Percentiles rank a stretch among this genome's conserved stretches.
These are phyloP conservation scores for Heterohyrax brucei DNA, from an alignment of 2,797 vertebrate species.

Conservation along the genomic window DNA sequence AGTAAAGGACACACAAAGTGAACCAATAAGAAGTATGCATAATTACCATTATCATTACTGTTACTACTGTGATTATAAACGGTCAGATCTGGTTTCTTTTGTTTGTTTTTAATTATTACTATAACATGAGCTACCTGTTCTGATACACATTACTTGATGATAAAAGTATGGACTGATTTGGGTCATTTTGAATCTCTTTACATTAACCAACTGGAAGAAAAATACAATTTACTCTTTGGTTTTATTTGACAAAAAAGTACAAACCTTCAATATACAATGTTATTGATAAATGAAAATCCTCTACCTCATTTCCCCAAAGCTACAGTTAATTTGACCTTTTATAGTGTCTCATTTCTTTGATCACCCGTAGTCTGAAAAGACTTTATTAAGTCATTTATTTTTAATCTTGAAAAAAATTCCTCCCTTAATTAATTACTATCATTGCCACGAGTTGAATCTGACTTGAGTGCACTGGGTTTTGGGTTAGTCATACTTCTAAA, in stretches of 20 bases:
- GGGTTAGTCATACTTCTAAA: background rate
- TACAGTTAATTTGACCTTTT: slow-evolving; percentile 46
- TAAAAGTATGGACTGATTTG: background rate
- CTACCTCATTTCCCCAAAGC: background rate
- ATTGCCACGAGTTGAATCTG: no score
- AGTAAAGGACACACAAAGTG: background rate
- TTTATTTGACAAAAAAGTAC: slow-evolving; percentile 32
- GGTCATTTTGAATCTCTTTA: background rate
- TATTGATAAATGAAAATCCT: slow-evolving; percentile 14
- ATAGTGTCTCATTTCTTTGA: slow-evolving; percentile 24
- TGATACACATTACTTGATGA: background rate
- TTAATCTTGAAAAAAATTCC: slow-evolving; percentile 47
- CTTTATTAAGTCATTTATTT: slow-evolving; percentile 63
- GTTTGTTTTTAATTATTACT: background rate
- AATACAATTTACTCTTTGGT: background rate
- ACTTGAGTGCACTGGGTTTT: no score
- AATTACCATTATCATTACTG: background rate
- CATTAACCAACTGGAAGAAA: slow-evolving; percentile 14
- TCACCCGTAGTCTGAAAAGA: slow-evolving; percentile 1
- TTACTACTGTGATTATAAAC: background rate
- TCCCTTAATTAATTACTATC: slow-evolving; percentile 12
- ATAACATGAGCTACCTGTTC: background rate
- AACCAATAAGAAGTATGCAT: background rate
- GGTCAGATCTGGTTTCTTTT: background rate
- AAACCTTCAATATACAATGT: background rate